A percentile compares a stretch with the other conserved stretches of the same genome.
Conservation (phyloP, 2,888 invertebrate genomes). For the Allacma fusca region DNA sequence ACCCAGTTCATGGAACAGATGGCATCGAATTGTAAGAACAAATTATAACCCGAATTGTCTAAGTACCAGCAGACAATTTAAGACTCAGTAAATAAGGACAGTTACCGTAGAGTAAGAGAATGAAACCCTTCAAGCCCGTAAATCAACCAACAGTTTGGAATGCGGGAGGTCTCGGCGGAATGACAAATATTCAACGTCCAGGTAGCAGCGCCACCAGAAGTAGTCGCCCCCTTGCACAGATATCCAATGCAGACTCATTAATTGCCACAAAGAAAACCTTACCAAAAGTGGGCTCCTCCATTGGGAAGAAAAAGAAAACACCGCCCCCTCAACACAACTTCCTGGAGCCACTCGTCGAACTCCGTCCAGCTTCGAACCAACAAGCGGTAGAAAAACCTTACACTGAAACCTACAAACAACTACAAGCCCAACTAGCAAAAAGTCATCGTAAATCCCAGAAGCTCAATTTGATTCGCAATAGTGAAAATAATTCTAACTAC, state of each 20-base stretch:
- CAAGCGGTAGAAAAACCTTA: neutral
- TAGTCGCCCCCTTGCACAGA: neutral
- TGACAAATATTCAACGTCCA: slow-evolving; percentile 2
- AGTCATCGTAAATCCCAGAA: slow-evolving; percentile 41
- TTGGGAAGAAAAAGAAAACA: neutral
- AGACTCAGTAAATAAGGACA: no score
- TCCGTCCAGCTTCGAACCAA: neutral
- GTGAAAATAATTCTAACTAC: slow-evolving; percentile 2
- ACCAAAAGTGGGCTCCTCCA: neutral
- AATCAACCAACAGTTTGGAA: neutral
- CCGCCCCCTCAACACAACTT: slow-evolving; percentile 5
- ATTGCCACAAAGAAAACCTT: neutral
- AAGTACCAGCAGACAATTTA: no score
- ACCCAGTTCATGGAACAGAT: no score
- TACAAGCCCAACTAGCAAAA: slow-evolving; percentile 29
- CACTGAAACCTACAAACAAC: slow-evolving; percentile 16
- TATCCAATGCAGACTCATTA: neutral
- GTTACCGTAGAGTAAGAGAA: neutral
- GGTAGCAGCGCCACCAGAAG: neutral
- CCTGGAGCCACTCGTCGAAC: slow-evolving; percentile 32
- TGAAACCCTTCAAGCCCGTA: slow-evolving; percentile 5
- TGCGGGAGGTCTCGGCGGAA: neutral
- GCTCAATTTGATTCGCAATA: slow-evolving; percentile 37
- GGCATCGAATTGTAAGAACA: no score
- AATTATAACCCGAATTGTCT: no score